Evolutionary conservation across 1,140 invertebrate genomes (phyloP).

Genomic region (Aporrectodea caliginosa): DNA sequence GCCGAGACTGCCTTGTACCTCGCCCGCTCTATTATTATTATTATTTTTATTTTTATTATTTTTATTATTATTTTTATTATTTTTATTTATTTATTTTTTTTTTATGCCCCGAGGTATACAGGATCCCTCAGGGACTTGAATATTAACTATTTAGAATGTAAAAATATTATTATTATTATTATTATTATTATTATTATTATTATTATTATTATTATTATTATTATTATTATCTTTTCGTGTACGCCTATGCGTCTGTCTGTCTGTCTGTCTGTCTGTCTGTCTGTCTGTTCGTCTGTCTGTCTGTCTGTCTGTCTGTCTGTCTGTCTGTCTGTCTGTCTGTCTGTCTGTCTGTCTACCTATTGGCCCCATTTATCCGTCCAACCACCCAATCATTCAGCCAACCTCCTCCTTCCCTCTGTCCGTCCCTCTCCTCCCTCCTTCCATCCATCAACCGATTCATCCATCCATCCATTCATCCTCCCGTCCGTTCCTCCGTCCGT

Average conservation of each 20-base stretch:
- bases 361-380: no score
- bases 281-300: neutral
- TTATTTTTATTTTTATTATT: neutral
- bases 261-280: neutral
- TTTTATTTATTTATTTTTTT: neutral
- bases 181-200: neutral
- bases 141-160: no score
- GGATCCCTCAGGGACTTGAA: no score
- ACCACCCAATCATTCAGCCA: no score
- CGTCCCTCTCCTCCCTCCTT: neutral
- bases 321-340: slow-evolving; percentile 1
- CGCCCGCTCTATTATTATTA: neutral
- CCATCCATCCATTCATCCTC: no score
- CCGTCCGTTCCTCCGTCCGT: no score
- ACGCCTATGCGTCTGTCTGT: neutral
- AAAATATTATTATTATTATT: neutral
- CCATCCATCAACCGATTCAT: neutral
- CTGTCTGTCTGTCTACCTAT: neutral
- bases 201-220: neutral
- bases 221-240: neutral
- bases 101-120: no score
- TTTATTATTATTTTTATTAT: neutral
- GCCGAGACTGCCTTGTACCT: no score
- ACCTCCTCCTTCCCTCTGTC: neutral
- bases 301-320: slow-evolving; percentile 1